Base-by-base conservation (phyloP, 2,888 invertebrate species). In the Rhabditoides inermis region DNA sequence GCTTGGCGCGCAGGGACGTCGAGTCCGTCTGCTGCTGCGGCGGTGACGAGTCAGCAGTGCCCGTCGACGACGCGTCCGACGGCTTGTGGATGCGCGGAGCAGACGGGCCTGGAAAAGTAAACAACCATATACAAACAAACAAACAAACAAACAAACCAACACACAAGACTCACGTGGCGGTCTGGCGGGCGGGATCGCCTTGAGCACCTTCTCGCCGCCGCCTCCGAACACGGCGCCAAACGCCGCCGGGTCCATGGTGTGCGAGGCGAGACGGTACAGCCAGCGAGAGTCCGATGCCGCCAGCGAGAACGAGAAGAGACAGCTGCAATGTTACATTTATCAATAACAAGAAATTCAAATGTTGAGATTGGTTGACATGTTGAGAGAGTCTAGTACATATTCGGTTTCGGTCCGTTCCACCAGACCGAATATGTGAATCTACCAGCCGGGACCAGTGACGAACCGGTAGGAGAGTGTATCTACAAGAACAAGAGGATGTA, bases 231-330 rank as follows among this genome's bases (percentile, higher is more conserved):
- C 82, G 10, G 83, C 82, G 1, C 86, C 81, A 84, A 94, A 95
- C 20, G 88, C 85, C 40, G 82, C 83, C 23, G 84, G 83, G 57
- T 85, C 84, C 55, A 91, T 86, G 51, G 82, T 82, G 73, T 90
- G 89, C 0, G 89, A 89, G 2, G 86, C 84, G 10, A 94, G 83
- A 18, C 90, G 83, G 77, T 86, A 75, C 56, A 98, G 81, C 68
- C 94, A 85, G 57, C 91, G 88, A 57, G 91, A 87, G 79, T 98
- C 95, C 70, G 90, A 87, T 2, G 90, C 88, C 20, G 89, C 86
- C 48, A 95, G 77, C 2, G 91, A 91, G 80, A 94, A 92, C 56
- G 91, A 86, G 58, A 95, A 83, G 40, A 98, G 80, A 28, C 92
- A 89, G 56, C 59, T 59, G 51, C 1, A 56, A 40, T 7, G 0